Conservation (phyloP, 2,888 invertebrate species). For the Plagodis pulveraria region DNA sequence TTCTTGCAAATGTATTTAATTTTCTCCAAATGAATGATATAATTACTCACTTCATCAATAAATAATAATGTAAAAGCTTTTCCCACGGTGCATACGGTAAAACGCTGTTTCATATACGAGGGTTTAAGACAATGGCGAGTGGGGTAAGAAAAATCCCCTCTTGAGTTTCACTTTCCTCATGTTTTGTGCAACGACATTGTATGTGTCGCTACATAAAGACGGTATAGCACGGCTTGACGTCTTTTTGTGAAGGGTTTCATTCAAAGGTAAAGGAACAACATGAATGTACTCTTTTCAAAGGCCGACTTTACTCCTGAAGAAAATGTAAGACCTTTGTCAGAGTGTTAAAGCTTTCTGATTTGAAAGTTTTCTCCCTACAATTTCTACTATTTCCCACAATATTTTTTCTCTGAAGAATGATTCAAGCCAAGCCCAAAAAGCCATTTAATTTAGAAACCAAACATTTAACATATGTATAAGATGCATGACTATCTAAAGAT, state of each 20-base stretch:
- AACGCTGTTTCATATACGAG: conserved; percentile 47
- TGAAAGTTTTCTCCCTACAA: neutral
- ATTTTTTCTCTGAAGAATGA: conserved; percentile 7
- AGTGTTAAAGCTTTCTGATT: neutral
- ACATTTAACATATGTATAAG: conserved; percentile 23
- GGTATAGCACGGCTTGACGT: conserved; percentile 45
- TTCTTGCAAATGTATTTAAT: conserved; percentile 6
- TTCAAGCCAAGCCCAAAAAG: neutral
- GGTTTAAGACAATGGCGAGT: conserved; percentile 57
- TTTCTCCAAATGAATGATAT: conserved; percentile 16
- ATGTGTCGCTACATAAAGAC: conserved; percentile 47
- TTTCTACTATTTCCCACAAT: neutral
- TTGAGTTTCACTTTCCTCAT: conserved; percentile 68
- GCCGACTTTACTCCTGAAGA: neutral
- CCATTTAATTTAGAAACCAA: conserved; percentile 12
- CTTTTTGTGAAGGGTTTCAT: conserved; percentile 55
- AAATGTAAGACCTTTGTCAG: no score
- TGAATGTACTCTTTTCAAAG: neutral
- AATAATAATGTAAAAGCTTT: conserved; percentile 64
- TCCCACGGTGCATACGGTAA: conserved; percentile 60
- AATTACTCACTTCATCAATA: conserved; percentile 45
- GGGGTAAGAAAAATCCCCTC: conserved; percentile 58
- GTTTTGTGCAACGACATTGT: conserved; percentile 63
- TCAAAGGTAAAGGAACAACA: conserved; percentile 31
- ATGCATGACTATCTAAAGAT: conserved; percentile 22